phyloP scores from a whole-genome alignment of 2,797 vertebrate genomes.

The Cetoscarus ocellatus region DNA sequence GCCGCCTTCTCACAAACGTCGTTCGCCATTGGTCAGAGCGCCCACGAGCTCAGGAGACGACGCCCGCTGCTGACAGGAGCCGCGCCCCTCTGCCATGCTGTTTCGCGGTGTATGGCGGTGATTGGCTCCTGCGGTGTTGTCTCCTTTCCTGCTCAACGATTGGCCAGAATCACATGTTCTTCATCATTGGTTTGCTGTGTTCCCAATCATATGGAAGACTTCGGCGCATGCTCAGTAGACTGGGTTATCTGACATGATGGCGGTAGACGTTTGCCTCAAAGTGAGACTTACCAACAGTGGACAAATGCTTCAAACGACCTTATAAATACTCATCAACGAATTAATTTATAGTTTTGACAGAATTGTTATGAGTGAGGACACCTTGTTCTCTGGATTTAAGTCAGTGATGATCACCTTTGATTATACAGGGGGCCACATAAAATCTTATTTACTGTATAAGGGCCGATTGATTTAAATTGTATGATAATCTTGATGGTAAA shows the following conservation, averaged over 20 bases:
- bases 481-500: too few relatives aligned
- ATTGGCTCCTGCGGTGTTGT: constrained; percentile 73
- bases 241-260: background rate
- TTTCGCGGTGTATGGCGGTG: constrained; percentile 68
- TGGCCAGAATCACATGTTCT: constrained; percentile 69
- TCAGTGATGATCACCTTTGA: too few relatives aligned
- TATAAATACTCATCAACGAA: too few relatives aligned
- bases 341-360: too few relatives aligned
- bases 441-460: too few relatives aligned
- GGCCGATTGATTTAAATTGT: too few relatives aligned
- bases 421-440: too few relatives aligned
- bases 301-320: background rate
- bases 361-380: too few relatives aligned
- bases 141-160: constrained; percentile 44
- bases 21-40: constrained; percentile 59
- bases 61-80: constrained; percentile 38
- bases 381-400: too few relatives aligned
- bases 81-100: constrained; percentile 77
- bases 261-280: background rate
- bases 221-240: constrained; percentile 28
- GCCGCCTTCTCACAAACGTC: constrained; percentile 22
- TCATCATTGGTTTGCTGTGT: constrained; percentile 40
- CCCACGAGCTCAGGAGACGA: constrained; percentile 53
- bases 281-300: background rate
- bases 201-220: background rate